Evolutionary conservation across 2,113 vertebrate genomes (phyloP).

Genomic region (Aegotheles bennettii): DNA sequence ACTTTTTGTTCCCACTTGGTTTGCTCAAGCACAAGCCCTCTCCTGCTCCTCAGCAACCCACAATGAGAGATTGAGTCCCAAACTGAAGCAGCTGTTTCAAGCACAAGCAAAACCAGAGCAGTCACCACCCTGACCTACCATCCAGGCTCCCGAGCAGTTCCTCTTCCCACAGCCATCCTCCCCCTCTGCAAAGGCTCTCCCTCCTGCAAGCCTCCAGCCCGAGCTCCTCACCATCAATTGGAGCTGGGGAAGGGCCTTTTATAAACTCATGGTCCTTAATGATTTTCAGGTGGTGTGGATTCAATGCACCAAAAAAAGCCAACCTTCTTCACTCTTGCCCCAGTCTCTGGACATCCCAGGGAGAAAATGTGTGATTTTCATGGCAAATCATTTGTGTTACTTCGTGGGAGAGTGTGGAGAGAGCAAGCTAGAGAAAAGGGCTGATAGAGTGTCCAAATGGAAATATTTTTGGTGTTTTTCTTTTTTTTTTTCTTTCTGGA

Average conservation of each 20-base stretch:
- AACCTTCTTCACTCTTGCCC: background rate
- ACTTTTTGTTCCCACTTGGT: background rate
- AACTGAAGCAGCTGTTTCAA: background rate
- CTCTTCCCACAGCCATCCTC: background rate
- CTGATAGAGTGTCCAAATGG: background rate
- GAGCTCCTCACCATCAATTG: fast-evolving
- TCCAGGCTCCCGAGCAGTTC: background rate
- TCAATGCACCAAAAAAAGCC: background rate
- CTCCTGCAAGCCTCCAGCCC: fast-evolving
- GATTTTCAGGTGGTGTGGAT: background rate
- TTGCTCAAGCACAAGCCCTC: background rate
- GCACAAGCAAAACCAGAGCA: background rate
- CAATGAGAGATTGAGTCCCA: background rate
- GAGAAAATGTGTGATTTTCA: background rate
- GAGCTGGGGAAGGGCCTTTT: background rate
- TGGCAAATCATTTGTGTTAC: background rate
- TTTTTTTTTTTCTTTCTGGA: background rate
- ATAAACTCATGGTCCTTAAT: background rate
- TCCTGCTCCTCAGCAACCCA: background rate
- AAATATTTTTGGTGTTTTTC: background rate
- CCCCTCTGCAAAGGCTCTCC: fast-evolving
- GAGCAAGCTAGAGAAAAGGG: background rate
- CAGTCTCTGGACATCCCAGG: background rate
- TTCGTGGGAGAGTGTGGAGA: background rate
- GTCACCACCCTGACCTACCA: background rate